phyloP scores from a whole-genome alignment of 2,888 invertebrate genomes.

The Aspidiotus rigidus region DNA sequence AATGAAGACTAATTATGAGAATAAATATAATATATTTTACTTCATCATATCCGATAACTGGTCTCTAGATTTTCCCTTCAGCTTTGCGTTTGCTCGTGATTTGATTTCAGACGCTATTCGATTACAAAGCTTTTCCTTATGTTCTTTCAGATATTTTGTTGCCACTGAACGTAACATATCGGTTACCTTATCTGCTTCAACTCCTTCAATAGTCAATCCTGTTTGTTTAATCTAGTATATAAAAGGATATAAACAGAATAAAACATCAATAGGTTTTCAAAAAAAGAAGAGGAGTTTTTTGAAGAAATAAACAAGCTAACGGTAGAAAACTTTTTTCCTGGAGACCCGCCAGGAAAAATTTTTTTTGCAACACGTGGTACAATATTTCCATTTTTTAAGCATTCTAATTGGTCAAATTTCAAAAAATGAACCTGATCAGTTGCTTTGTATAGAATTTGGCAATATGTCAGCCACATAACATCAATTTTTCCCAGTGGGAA shows the following conservation, averaged over 20 bases:
- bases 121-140: constrained; percentile 17
- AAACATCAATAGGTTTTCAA: neutral
- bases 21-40: neutral
- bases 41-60: neutral
- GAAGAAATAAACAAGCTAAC: neutral
- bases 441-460: no score
- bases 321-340: neutral
- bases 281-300: neutral
- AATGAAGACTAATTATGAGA: no score
- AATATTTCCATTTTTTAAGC: no score
- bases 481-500: no score
- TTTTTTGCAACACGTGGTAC: no score
- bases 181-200: constrained; percentile 11
- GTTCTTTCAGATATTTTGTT: constrained; percentile 26
- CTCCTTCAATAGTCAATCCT: constrained; percentile 21
- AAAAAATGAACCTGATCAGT: no score
- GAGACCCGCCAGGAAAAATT: no score
- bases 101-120: constrained; percentile 17
- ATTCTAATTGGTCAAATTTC: no score
- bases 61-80: constrained; percentile 9
- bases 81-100: constrained; percentile 23
- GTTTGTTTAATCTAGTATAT: constrained; percentile 24
- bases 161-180: constrained; percentile 18
- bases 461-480: no score
- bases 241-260: neutral